A percentile compares a stretch with the other conserved stretches of the same genome.
Evolutionary conservation across 1,140 invertebrate genomes (phyloP).

Genomic region (Berghia stephanieae): DNA sequence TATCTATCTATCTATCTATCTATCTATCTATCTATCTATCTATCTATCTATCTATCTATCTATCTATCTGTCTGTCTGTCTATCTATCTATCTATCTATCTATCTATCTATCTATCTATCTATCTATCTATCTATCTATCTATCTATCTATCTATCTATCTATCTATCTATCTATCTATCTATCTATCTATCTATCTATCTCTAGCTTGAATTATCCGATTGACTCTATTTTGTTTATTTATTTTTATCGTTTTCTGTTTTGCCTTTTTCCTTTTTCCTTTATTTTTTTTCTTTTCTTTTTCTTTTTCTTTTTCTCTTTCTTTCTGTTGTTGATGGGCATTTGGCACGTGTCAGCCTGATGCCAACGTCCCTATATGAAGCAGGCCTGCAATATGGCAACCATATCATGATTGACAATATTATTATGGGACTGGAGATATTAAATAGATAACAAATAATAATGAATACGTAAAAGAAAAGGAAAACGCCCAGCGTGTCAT

Average conservation of each 20-base stretch:
- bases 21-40: neutral
- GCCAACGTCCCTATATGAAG: no score
- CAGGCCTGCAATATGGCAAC: no score
- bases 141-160: neutral
- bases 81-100: neutral
- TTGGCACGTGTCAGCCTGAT: no score
- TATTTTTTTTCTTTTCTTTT: no score
- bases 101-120: neutral
- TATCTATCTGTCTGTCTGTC: neutral
- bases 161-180: neutral
- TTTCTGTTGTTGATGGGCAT: no score
- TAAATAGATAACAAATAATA: no score
- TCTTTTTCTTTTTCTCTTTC: no score
- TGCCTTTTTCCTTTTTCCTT: no score
- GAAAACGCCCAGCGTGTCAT: no score
- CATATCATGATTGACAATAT: no score
- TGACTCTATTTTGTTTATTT: neutral
- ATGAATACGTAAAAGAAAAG: no score
- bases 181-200: neutral
- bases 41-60: neutral
- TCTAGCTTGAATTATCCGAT: neutral
- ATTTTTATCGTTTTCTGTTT: neutral
- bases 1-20: neutral
- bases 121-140: neutral
- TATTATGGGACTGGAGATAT: no score